Evolutionary conservation across 1,140 invertebrate species (phyloP), one percentile per base, ranked within the genome.

Genomic region (Archivesica marissinica): DNA sequence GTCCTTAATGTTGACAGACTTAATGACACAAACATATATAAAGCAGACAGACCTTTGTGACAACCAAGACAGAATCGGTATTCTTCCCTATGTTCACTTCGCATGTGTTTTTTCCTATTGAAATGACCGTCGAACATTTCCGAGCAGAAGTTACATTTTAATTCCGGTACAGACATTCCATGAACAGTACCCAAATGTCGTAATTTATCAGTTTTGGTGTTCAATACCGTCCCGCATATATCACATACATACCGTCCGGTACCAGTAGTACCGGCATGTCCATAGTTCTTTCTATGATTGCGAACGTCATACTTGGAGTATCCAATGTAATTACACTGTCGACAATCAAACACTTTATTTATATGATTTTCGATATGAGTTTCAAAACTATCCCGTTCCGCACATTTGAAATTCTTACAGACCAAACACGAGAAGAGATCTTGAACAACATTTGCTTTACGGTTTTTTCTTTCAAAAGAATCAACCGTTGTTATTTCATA

Each of bases 331-430:
- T 75, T n/a, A 50, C 72, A 75, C 6, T 15, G 17, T 2, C 25
- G 9, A 33, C 72, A 75, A 7, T 50, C 33, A 2, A 75, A 38
- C 17, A 54, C 44, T 1, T 30, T 30, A 44, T 75, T 75, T 54
- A 75, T 17, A 75, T 75, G 72, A 17, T 75, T 52, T 30, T 75
- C 72, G 17, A 75, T 35, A 38, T 75, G 72, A 7, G 20, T 54
- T 54, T 75, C 72, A 75, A 75, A 75, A 7, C 13, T 38, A 50
- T 52, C 47, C 23, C 30, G 25, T n/a, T 44, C n/a, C 13, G 28
- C 47, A 52, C 38, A 44, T 54, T 75, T 75, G 35, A 75, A 75
- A 33, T 75, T n/a, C 11, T 54, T 9, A 75, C 72, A 75, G n/a
- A 54, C 44, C 20, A 75, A 50, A 44, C 72, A 75, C 11, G 47